Percentiles rank a stretch among this genome's conserved stretches.
These are phyloP conservation scores for Drosophila nigritarsus DNA, from an alignment of 2,888 invertebrate species.

Conservation along the genomic window DNA sequence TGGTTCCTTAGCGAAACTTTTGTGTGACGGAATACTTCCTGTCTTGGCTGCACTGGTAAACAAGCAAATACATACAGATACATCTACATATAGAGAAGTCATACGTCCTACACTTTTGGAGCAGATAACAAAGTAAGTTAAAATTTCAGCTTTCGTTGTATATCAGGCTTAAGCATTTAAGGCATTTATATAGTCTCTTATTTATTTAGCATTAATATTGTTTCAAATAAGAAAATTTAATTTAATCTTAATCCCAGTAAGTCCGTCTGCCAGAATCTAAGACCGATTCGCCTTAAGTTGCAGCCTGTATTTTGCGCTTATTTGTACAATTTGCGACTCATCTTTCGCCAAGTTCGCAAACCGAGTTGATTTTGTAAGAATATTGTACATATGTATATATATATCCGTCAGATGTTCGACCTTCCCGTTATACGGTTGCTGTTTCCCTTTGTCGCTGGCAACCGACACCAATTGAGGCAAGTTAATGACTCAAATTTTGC, in stretches of 20 bases:
- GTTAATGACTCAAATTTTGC: slow-evolving; percentile 66
- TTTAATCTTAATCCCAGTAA: neutral
- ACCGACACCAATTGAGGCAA: slow-evolving; percentile 36
- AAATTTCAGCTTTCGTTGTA: neutral
- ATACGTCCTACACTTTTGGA: neutral
- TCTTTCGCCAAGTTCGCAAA: neutral
- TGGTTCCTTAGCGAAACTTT: slow-evolving; percentile 3
- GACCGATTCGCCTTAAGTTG: neutral
- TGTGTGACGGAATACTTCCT: slow-evolving; percentile 13
- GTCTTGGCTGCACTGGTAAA: neutral
- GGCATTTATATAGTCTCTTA: neutral
- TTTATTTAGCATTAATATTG: neutral
- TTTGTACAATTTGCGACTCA: neutral
- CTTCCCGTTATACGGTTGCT: slow-evolving; percentile 4
- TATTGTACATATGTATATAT: slow-evolving; percentile 2
- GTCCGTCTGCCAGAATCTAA: neutral
- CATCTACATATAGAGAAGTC: neutral
- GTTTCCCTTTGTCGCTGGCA: slow-evolving; percentile 38
- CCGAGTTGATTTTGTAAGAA: neutral
- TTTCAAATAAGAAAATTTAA: neutral
- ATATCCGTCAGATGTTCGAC: neutral
- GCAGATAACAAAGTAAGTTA: neutral
- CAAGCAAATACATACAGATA: neutral
- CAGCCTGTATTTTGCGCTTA: neutral
- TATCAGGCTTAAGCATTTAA: neutral